Evolutionary conservation across 2,113 vertebrate species (phyloP), one percentile per base, ranked within the genome.

Genomic region (Malaclemys terrapin): DNA sequence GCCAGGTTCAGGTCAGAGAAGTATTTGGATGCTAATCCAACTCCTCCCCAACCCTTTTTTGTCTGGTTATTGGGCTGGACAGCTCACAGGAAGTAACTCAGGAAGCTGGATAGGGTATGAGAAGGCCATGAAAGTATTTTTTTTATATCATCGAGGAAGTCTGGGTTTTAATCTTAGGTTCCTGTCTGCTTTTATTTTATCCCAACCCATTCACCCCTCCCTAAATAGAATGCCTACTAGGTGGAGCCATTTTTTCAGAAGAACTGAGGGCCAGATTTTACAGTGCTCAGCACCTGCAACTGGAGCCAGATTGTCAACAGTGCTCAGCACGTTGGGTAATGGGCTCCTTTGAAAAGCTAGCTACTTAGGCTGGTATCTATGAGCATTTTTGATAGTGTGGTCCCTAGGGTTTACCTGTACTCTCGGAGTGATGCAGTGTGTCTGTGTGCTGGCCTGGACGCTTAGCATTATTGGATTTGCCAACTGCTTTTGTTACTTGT

Each of bases 51-150:
- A 27, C 19, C 31, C 20, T 20, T 35, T 49, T 50, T 50, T 0
- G 0, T 10, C 65, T 62, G 0, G 0, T 31, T 13, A 65, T 20
- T 0, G 0, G 85, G 42, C 54, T 91, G 83, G 29, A 80, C 82
- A 93, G 45, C 72, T 69, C 3, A 0, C 45, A 52, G 95, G 87
- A 78, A 0, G 0, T 0, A 53, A 57, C 82, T 80, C 93, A 88
- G 80, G 72, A 80, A 87, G 82, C 76, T 57, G 93, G 12, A 35
- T 78, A 69, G 90, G 85, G 75, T 75, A 27, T 9, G 50, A 79
- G 17, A 89, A 54, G 6, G 1, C 3, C 1, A 96, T 94, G 96
- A 95, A 96, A 89, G 65, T 75, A 62, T 3, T 85, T 93, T 95
- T 97, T 76, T 27, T 42, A 13, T 76, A 12, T 12, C 22, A 76